phyloP scores from a whole-genome alignment of 2,797 vertebrate species.

The Enteromius paludinosus region DNA sequence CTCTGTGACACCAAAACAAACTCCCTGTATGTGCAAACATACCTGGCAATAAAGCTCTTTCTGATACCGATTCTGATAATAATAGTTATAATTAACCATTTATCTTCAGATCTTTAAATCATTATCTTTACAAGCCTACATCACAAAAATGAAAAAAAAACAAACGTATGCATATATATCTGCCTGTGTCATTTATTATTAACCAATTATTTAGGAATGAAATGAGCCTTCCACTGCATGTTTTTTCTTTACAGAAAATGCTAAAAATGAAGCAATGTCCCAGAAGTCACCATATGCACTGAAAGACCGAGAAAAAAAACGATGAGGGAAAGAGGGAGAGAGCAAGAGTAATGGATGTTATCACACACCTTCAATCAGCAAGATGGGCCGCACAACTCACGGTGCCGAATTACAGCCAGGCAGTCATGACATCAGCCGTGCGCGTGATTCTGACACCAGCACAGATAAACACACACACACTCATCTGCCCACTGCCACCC shows the following conservation, averaged over 20 bases:
- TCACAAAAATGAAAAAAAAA: no score
- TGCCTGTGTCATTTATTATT: not conserved
- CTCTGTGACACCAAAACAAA: no score
- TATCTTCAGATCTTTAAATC: no score
- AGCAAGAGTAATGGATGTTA: not conserved
- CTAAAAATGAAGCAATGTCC: not conserved
- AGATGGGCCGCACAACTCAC: not conserved
- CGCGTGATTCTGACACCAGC: slow-evolving; percentile 27
- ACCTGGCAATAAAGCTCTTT: no score
- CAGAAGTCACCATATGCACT: not conserved
- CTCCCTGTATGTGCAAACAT: no score
- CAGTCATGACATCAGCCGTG: slow-evolving; percentile 41
- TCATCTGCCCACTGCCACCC: slow-evolving; percentile 6
- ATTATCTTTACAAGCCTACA: no score
- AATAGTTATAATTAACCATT: no score
- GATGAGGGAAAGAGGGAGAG: not conserved
- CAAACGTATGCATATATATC: no score
- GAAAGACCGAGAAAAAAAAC: not conserved
- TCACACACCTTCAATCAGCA: slow-evolving; percentile 26
- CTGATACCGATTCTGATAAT: no score
- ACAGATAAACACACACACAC: slow-evolving; percentile 6
- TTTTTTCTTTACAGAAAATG: not conserved
- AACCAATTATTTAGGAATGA: not conserved
- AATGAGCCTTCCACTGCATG: not conserved
- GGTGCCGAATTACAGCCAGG: slow-evolving; percentile 29